Base-by-base conservation (phyloP, 2,888 invertebrate species). In the Conomelus anceps region DNA sequence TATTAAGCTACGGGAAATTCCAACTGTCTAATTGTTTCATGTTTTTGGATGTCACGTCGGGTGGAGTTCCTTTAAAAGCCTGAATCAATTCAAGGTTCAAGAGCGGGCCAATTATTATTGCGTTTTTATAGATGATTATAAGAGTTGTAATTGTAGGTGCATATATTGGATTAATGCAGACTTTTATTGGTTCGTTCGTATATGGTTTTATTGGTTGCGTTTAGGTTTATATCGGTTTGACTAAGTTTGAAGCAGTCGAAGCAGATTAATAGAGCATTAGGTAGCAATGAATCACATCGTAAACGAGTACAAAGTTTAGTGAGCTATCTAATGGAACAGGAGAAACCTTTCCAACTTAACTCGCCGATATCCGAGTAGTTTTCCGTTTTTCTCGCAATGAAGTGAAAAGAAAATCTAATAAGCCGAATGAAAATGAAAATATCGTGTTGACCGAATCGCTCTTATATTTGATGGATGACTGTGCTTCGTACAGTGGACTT, bases 361-460 rank as follows among this genome's bases (percentile, higher is more conserved):
- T 63, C n/a, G 63, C n/a, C 63, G 63, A 9, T 13, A 63, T 63
- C n/a, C 63, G 63, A 63, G 63, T 63, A 63, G 63, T 63, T 63
- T 63, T 63, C 63, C 63, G n/a, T n/a, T 63, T 63, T 63, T 63
- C 63, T 63, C n/a, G n/a, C n/a, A 63, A 63, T 13, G 63, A 41
- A 41, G 41, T 6, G 63, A n/a, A 63, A 22, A 87, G 63, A n/a
- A 63, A 22, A 87, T 23, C 91, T 91, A 90, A 90, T 91, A 91
- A 91, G 88, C 89, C 90, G 90, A 89, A 91, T 22, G 88, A 87
- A 41, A 23, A 89, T 24, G 89, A 24, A 88, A 88, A 84, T 63
- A 88, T 87, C 87, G 63, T 63, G 63, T 63, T 63, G 63, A 63
- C 63, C 63, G 63, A 63, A 63, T 63, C n/a, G 63, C n/a, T 63